These are phyloP conservation scores for Erythrocercus mccallii DNA, from an alignment of 2,113 vertebrate genomes.

Conservation along the genomic window DNA sequence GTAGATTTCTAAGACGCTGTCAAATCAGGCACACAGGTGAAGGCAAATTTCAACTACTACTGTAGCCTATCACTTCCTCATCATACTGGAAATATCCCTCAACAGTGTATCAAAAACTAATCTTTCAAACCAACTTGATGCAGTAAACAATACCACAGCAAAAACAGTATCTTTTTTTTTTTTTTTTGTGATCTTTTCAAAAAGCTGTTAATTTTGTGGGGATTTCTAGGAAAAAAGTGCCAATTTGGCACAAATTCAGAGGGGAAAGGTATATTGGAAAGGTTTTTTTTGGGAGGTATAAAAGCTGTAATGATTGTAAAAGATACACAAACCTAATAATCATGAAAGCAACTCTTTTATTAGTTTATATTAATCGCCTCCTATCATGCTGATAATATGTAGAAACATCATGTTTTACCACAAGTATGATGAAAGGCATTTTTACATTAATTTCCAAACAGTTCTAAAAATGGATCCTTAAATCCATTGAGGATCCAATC, in stretches of 20 bases:
- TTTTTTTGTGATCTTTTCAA: conserved; percentile 4
- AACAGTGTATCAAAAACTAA: not conserved
- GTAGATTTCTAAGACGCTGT: not conserved
- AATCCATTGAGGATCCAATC: not conserved
- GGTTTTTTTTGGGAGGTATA: conserved; percentile 1
- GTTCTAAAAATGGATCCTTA: not conserved
- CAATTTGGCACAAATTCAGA: conserved; percentile 37
- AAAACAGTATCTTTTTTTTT: no score
- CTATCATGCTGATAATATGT: conserved; percentile 15
- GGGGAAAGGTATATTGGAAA: not conserved
- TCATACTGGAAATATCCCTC: not conserved
- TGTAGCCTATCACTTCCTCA: not conserved
- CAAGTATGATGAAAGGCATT: conserved; percentile 7
- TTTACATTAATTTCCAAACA: conserved; percentile 19
- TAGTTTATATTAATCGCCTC: not conserved
- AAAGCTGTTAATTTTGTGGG: conserved; percentile 13
- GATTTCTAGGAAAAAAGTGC: not conserved
- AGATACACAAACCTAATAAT: conserved; percentile 35
- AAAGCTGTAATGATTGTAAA: conserved; percentile 30
- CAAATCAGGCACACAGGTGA: not conserved
- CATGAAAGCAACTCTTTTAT: conserved; percentile 1
- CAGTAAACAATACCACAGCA: not conserved
- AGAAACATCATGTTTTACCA: not conserved
- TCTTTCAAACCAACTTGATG: not conserved
- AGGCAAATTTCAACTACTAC: not conserved